Evolutionary conservation across 2,797 vertebrate genomes (phyloP).

Genomic region (Paedocypris micromegethes): DNA sequence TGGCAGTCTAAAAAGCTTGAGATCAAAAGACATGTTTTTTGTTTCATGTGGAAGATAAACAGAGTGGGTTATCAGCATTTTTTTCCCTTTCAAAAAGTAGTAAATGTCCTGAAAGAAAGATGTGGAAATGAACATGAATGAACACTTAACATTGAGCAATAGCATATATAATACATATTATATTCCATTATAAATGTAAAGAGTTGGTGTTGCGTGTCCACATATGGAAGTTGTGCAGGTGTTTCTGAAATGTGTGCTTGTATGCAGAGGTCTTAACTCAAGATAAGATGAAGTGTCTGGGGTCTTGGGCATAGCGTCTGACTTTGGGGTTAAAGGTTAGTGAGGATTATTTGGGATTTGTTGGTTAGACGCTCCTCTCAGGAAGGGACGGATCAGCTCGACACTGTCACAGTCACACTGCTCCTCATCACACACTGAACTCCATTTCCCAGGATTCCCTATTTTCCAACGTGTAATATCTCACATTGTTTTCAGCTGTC

Average conservation of each 20-base stretch:
- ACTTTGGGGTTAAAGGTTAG: constrained; percentile 34
- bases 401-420: constrained; percentile 30
- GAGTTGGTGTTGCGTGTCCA: constrained; percentile 34
- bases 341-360: constrained; percentile 1
- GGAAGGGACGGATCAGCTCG: constrained; percentile 17
- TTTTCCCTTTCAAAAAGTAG: too few species aligned
- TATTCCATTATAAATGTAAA: not conserved
- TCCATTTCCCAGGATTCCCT: not conserved
- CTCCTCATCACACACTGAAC: constrained; percentile 12
- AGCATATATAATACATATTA: too few species aligned
- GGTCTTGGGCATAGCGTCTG: constrained; percentile 45
- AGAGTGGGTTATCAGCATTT: too few species aligned
- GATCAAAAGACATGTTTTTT: too few species aligned
- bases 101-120: too few species aligned
- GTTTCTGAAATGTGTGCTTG: constrained; percentile 43
- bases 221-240: constrained; percentile 41
- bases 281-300: constrained; percentile 51
- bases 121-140: too few species aligned
- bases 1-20: too few species aligned
- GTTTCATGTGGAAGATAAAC: too few species aligned
- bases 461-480: too few species aligned
- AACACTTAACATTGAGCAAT: too few species aligned
- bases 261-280: constrained; percentile 44
- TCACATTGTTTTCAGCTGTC: too few species aligned
- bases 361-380: constrained; percentile 18